Evolutionary conservation across 2,888 invertebrate genomes (phyloP).

Genomic region (Cryptocephalus primarius): DNA sequence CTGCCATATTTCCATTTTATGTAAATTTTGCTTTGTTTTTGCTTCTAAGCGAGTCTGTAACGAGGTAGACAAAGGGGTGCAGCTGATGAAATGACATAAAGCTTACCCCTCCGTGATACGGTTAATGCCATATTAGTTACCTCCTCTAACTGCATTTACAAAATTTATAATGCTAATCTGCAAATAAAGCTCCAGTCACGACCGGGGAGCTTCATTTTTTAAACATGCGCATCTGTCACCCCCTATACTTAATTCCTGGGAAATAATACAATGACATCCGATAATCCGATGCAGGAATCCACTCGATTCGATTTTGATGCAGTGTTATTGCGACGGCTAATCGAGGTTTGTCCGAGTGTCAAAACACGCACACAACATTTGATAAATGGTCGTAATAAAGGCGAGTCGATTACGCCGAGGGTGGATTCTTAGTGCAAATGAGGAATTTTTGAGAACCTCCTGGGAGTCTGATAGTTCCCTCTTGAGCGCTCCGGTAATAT

Average conservation of each 20-base stretch:
- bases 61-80: no score
- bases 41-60: no score
- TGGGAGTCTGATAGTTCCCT: neutral
- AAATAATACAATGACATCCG: constrained; percentile 3
- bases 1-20: no score
- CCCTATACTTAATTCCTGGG: constrained; percentile 16
- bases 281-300: constrained; percentile 14
- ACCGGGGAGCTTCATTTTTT: constrained; percentile 23
- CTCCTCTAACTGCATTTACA: neutral
- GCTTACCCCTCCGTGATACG: no score
- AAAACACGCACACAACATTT: constrained; percentile 22
- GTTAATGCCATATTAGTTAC: no score
- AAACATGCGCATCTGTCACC: constrained; percentile 31
- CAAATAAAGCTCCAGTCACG: neutral
- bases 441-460: neutral
- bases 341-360: constrained; percentile 27
- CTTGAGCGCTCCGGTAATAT: no score
- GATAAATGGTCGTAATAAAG: constrained; percentile 13
- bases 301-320: constrained; percentile 20
- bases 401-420: neutral
- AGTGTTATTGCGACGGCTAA: constrained; percentile 26
- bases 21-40: no score
- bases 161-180: neutral
- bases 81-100: no score
- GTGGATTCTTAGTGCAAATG: neutral